Conservation (phyloP, 2,797 vertebrate species). For the Periparus ater region DNA sequence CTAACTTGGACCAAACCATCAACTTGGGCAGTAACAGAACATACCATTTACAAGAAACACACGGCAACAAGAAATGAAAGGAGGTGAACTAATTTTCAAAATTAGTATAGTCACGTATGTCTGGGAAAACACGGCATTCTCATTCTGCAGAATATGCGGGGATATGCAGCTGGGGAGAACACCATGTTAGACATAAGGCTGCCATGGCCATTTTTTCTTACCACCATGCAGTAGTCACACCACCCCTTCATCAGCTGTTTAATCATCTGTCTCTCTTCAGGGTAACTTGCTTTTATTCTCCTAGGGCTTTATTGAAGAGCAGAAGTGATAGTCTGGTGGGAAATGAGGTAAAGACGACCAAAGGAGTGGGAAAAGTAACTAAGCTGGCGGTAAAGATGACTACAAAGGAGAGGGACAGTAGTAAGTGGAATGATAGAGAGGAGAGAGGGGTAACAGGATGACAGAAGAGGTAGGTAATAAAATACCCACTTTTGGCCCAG, state of each 20-base stretch:
- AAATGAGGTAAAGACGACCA: background rate
- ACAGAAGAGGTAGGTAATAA: background rate
- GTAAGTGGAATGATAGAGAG: background rate
- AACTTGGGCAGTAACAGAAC: no score
- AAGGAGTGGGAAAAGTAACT: background rate
- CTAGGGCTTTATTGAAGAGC: background rate
- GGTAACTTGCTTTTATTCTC: background rate
- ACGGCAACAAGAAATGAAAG: background rate
- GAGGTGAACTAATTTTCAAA: background rate
- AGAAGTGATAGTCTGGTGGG: background rate
- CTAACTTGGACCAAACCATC: no score
- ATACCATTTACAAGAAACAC: no score
- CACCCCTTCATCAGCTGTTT: background rate
- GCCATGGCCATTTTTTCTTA: background rate
- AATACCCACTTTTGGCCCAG: background rate
- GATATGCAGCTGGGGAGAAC: background rate
- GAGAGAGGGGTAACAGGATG: background rate
- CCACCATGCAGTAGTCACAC: background rate
- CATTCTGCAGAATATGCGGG: background rate
- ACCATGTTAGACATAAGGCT: background rate
- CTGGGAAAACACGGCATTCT: background rate
- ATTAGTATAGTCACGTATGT: background rate
- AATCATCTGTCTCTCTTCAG: background rate
- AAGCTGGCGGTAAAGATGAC: background rate
- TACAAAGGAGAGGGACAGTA: background rate